phyloP scores from a whole-genome alignment of 2,797 vertebrate genomes.

The Gambelia wislizenii region DNA sequence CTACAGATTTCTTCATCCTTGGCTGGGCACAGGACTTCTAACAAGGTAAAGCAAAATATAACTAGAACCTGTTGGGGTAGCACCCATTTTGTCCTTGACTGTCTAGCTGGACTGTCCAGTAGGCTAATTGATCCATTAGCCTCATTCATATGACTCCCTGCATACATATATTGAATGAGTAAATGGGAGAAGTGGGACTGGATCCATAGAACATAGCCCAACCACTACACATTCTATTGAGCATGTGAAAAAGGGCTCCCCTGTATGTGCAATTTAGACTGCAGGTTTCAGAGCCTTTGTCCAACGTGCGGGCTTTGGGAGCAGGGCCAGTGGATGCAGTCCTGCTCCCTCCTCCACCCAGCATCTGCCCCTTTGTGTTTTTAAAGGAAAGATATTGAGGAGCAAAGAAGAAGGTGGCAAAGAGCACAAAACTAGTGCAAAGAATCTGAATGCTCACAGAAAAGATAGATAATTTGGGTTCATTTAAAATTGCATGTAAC shows the following conservation, averaged over 20 bases:
- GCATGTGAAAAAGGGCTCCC: not conserved
- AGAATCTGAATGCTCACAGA: not conserved
- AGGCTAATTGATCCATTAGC: not conserved
- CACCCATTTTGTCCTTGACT: not conserved
- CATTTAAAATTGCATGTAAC: not conserved
- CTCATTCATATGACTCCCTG: not conserved
- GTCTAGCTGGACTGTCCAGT: not conserved
- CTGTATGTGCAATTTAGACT: not conserved
- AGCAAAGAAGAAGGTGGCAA: not conserved
- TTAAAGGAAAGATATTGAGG: not conserved
- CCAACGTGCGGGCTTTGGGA: not conserved
- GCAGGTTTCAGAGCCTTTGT: not conserved
- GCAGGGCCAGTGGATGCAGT: not conserved
- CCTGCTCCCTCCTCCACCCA: not conserved
- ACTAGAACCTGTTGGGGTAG: not conserved
- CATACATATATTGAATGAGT: not conserved
- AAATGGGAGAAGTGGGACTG: not conserved
- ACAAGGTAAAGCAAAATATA: slow-evolving; percentile 85
- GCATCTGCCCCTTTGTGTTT: not conserved
- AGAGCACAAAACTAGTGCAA: not conserved
- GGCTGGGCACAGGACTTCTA: slow-evolving; percentile 94
- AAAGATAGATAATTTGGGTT: not conserved
- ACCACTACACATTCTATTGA: not conserved
- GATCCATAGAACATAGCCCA: not conserved
- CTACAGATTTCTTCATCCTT: slow-evolving; percentile 91